phyloP scores from a whole-genome alignment of 2,797 vertebrate species.

The Cryptoprocta ferox region DNA sequence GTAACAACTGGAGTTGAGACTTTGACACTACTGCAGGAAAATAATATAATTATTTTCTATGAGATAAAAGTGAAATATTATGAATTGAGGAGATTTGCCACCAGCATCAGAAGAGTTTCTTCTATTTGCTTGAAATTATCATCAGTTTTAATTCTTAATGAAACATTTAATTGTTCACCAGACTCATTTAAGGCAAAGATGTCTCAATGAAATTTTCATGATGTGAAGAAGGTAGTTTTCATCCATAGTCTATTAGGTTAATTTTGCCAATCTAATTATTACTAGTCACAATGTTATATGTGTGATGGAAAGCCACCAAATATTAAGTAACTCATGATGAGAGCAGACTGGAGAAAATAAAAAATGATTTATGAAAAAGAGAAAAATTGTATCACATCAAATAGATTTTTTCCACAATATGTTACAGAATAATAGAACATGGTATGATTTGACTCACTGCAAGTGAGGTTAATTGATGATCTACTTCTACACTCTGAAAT shows the following conservation, averaged over 20 bases:
- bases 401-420: conserved; percentile 23
- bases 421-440: conserved; percentile 16
- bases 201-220: conserved; percentile 23
- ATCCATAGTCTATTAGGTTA: background rate
- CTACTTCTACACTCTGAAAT: conserved; percentile 61
- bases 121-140: background rate
- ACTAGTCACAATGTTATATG: background rate
- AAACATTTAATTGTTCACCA: background rate
- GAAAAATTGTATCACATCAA: background rate
- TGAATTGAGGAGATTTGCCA: background rate
- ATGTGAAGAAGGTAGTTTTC: background rate
- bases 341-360: background rate
- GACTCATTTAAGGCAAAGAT: background rate
- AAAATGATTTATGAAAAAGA: background rate
- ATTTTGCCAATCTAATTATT: background rate
- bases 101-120: background rate
- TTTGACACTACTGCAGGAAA: background rate
- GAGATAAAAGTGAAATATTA: background rate
- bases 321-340: conserved; percentile 12
- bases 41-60: background rate
- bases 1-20: background rate
- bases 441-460: conserved; percentile 20
- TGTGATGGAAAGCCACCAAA: background rate
- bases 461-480: conserved; percentile 64
- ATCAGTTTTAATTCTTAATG: conserved; percentile 4